These are phyloP conservation scores for Tragulus kanchil DNA, from an alignment of 2,113 vertebrate species.

Conservation along the genomic window DNA sequence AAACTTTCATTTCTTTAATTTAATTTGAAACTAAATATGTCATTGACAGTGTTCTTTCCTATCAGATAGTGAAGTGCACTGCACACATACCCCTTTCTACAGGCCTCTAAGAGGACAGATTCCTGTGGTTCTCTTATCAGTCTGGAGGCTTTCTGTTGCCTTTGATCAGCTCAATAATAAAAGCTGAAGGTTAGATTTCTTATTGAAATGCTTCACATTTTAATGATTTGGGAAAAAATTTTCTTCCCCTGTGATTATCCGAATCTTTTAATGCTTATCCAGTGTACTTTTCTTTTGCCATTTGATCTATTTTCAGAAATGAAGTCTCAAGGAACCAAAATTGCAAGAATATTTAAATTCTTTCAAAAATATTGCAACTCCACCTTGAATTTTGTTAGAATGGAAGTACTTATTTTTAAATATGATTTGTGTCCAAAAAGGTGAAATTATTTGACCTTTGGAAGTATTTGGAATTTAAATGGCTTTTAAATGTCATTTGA, in stretches of 20 bases:
- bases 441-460: constrained; percentile 24
- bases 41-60: background rate
- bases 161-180: constrained; percentile 62
- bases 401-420: background rate
- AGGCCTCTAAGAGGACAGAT: background rate
- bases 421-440: constrained; percentile 13
- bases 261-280: constrained; percentile 54
- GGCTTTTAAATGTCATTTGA: constrained; percentile 30
- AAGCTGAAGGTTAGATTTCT: constrained; percentile 67
- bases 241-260: constrained; percentile 72
- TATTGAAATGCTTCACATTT: constrained; percentile 65
- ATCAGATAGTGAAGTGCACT: constrained; percentile 19
- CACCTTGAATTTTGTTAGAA: constrained; percentile 27
- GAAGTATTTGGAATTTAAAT: constrained; percentile 35
- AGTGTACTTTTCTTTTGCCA: constrained; percentile 63
- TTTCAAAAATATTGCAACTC: constrained; percentile 19
- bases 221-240: constrained; percentile 61
- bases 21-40: constrained; percentile 3
- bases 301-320: constrained; percentile 63
- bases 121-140: background rate
- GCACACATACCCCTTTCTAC: background rate
- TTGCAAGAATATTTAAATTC: background rate
- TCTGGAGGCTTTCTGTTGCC: background rate
- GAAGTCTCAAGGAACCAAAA: constrained; percentile 29
- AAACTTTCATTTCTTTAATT: background rate